Percentiles rank a stretch among this genome's conserved stretches.
Evolutionary conservation across 2,797 vertebrate genomes (phyloP).

Genomic region (Pempheris klunzingeri): DNA sequence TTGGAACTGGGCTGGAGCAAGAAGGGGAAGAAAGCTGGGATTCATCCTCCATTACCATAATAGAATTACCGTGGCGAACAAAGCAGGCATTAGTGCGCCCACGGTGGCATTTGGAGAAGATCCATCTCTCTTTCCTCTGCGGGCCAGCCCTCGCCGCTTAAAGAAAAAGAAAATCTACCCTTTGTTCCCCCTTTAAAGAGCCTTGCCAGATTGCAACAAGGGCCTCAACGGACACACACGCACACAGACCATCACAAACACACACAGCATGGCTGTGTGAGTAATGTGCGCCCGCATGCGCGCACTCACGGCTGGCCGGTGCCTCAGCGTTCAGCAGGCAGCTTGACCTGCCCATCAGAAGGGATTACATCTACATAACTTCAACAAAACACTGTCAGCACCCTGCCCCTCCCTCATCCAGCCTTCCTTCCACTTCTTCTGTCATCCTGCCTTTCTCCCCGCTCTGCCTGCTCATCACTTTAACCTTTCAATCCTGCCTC

Average conservation of each 20-base stretch:
- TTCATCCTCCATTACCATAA: constrained; percentile 77
- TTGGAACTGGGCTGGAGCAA: constrained; percentile 42
- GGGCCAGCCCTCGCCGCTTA: constrained; percentile 46
- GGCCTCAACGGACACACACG: constrained; percentile 41
- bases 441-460: constrained; percentile 37
- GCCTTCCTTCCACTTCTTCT: constrained; percentile 39
- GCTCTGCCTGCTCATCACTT: constrained; percentile 43
- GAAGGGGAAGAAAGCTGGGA: constrained; percentile 58
- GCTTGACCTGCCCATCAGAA: constrained; percentile 67
- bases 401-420: constrained; percentile 36
- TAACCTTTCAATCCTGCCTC: constrained; percentile 36
- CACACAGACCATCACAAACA: constrained; percentile 16
- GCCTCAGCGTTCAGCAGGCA: constrained; percentile 37
- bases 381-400: constrained; percentile 60
- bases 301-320: constrained; percentile 7
- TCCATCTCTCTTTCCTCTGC: constrained; percentile 75
- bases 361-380: constrained; percentile 73
- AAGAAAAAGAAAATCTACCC: constrained; percentile 71
- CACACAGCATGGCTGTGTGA: too few species aligned
- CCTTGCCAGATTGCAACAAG: constrained; percentile 54
- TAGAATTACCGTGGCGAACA: constrained; percentile 78
- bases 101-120: constrained; percentile 77
- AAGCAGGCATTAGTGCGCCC: constrained; percentile 73
- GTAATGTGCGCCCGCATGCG: constrained; percentile 9
- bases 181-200: constrained; percentile 63